A percentile compares a stretch with the other conserved stretches of the same genome.
These are phyloP conservation scores for Heloderma charlesbogerti DNA, from an alignment of 2,113 vertebrate species.

Conservation along the genomic window DNA sequence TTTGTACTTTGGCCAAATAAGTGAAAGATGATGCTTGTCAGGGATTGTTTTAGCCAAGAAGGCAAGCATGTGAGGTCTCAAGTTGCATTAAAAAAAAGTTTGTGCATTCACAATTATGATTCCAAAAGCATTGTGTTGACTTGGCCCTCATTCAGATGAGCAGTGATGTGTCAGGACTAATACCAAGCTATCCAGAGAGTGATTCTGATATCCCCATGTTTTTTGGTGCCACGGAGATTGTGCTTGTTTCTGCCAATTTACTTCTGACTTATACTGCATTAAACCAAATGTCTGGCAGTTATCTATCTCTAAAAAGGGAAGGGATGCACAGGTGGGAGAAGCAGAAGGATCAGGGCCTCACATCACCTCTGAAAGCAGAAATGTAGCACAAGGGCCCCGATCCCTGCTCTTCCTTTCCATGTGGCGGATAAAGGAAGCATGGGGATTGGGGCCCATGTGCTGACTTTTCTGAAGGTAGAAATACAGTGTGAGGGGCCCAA, in stretches of 20 bases:
- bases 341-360: too few relatives aligned
- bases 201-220: background rate
- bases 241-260: background rate
- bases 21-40: conserved; percentile 51
- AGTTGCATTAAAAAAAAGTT: conserved; percentile 58
- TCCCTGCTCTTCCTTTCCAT: too few relatives aligned
- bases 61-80: conserved; percentile 56
- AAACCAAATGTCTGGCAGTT: background rate
- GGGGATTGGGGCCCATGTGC: too few relatives aligned
- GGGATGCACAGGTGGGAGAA: too few relatives aligned
- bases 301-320: background rate
- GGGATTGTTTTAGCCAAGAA: conserved; percentile 59
- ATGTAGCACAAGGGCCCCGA: too few relatives aligned
- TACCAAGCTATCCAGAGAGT: conserved; percentile 3
- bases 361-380: too few relatives aligned
- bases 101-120: conserved; percentile 51
- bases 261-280: background rate
- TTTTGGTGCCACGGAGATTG: background rate
- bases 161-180: conserved; percentile 19
- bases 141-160: conserved; percentile 25
- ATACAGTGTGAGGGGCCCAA: too few relatives aligned
- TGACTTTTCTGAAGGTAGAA: too few relatives aligned
- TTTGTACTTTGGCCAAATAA: conserved; percentile 56
- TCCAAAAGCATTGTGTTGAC: conserved; percentile 35
- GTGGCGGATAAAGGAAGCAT: too few relatives aligned